These are phyloP conservation scores for Alauda arvensis DNA, from an alignment of 2,797 vertebrate species.

Conservation along the genomic window DNA sequence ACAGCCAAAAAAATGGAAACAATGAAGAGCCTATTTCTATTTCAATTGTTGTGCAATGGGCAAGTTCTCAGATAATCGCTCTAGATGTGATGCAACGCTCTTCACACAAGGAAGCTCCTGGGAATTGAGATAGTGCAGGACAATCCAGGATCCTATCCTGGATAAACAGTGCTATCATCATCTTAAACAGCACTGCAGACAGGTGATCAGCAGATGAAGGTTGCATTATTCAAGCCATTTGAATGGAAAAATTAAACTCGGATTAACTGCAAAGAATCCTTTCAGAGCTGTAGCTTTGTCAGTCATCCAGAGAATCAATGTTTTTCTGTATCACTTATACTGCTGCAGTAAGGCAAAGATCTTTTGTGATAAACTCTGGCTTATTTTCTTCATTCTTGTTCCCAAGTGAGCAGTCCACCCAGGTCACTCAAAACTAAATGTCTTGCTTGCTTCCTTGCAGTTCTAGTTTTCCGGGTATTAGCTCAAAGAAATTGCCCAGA, in stretches of 20 bases:
- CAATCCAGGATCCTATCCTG: not conserved
- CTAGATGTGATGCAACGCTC: not conserved
- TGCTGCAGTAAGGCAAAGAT: conserved; percentile 29
- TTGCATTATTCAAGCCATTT: conserved; percentile 32
- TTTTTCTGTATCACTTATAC: conserved; percentile 32
- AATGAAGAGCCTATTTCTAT: not conserved
- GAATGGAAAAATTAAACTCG: conserved; percentile 53
- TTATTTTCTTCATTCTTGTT: conserved; percentile 24
- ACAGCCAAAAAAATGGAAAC: not conserved
- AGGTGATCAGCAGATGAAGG: conserved; percentile 14
- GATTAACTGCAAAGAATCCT: conserved; percentile 28
- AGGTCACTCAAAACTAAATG: conserved; percentile 30
- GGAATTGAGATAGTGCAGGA: not conserved
- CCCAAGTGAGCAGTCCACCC: not conserved
- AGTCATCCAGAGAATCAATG: conserved; percentile 37
- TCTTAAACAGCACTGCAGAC: conserved; percentile 14
- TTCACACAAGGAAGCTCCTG: not conserved
- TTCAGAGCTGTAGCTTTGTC: conserved; percentile 26
- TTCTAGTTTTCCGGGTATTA: conserved; percentile 31
- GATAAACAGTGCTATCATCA: conserved; percentile 21
- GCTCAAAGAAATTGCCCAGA: conserved; percentile 9
- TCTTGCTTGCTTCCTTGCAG: not conserved
- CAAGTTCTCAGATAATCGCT: conserved; percentile 60
- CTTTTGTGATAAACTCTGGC: conserved; percentile 27
- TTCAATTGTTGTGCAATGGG: conserved; percentile 13